These are phyloP conservation scores for Drosophila eohydei DNA, from an alignment of 2,888 invertebrate genomes.

Conservation along the genomic window DNA sequence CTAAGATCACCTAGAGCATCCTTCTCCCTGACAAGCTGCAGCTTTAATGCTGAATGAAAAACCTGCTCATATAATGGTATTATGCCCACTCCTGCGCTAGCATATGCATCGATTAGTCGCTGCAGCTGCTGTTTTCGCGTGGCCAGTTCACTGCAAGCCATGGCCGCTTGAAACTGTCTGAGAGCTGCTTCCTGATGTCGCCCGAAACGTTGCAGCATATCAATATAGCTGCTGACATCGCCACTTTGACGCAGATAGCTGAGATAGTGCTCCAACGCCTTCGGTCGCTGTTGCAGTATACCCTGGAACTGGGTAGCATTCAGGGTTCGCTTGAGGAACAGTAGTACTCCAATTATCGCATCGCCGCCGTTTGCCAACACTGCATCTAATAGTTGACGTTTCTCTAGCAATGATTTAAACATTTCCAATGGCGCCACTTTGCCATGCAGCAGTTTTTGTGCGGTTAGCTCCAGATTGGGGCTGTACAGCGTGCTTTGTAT, in stretches of 20 bases:
- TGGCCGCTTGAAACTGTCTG: conserved; percentile 84
- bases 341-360: conserved; percentile 88
- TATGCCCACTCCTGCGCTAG: conserved; percentile 62
- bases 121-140: conserved; percentile 79
- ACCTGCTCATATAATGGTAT: conserved; percentile 79
- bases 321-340: conserved; percentile 91
- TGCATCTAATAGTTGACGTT: conserved; percentile 89
- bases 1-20: conserved; percentile 48
- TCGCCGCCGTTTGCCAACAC: conserved; percentile 91
- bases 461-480: conserved; percentile 79
- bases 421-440: conserved; percentile 86
- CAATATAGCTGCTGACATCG: conserved; percentile 83
- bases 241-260: conserved; percentile 90
- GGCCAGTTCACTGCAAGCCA: conserved; percentile 74
- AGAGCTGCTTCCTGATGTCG: conserved; percentile 88
- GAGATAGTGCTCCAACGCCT: conserved; percentile 90
- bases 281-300: conserved; percentile 88
- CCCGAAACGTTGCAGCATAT: conserved; percentile 90
- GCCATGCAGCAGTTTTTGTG: conserved; percentile 85
- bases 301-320: conserved; percentile 90
- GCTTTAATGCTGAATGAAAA: conserved; percentile 75
- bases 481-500: conserved; percentile 81
- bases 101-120: conserved; percentile 70
- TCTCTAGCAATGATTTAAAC: conserved; percentile 88
- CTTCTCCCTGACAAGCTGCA: conserved; percentile 75